Conservation (phyloP, 23 tunicate genomes). For the Halocynthia roretzi region DNA sequence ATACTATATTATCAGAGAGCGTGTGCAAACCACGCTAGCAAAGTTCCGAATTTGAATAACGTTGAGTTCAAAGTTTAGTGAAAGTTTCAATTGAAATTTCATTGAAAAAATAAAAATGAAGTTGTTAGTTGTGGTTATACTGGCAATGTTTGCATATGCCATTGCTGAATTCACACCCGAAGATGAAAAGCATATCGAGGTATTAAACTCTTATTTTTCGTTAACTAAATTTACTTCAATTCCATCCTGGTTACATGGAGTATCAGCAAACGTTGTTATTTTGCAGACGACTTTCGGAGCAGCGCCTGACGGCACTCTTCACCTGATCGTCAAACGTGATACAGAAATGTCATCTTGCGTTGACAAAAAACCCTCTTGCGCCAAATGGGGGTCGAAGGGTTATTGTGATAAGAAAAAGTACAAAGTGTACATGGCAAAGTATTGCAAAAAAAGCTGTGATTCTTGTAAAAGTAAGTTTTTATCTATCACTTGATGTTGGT, state of each 20-base stretch:
- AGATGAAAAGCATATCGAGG: not conserved
- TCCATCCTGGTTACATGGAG: not conserved
- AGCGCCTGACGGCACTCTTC: not conserved
- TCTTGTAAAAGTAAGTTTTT: constrained; percentile 33
- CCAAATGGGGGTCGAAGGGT: constrained; percentile 38
- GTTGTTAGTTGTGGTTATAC: not conserved
- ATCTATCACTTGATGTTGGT: too few species aligned
- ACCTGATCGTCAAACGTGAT: constrained; percentile 2
- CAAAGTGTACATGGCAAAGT: constrained; percentile 40
- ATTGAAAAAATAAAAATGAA: not conserved
- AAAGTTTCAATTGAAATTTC: not conserved
- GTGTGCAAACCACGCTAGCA: constrained; percentile 20
- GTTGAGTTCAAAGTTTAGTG: not conserved
- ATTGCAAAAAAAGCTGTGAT: constrained; percentile 56
- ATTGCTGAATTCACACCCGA: too few species aligned
- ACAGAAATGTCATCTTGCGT: not conserved
- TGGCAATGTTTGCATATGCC: too few species aligned
- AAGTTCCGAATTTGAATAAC: constrained; percentile 1
- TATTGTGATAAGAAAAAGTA: constrained; percentile 40
- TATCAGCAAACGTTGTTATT: not conserved
- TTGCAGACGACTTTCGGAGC: not conserved
- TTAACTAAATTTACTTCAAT: too few species aligned
- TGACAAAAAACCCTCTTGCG: constrained; percentile 31
- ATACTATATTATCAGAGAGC: not conserved
- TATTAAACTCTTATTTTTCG: not conserved